Base-by-base conservation (phyloP, 2,888 invertebrate genomes). In the Platycheirus albimanus region DNA sequence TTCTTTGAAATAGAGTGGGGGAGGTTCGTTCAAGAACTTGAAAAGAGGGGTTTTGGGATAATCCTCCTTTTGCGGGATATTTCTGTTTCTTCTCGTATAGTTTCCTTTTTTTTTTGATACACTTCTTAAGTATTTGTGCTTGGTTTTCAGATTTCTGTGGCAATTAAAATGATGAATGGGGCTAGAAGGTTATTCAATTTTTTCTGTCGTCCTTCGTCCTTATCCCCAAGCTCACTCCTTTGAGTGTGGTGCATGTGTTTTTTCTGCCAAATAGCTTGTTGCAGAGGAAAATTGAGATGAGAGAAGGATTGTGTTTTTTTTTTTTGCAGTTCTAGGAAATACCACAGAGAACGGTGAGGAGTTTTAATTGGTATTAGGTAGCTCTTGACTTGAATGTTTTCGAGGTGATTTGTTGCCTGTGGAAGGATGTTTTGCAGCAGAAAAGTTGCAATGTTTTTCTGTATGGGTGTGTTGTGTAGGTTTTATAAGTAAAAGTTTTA, bases 161-260 rank as follows among this genome's bases (percentile, higher is more conserved):
- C 83, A 83, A 83, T 83, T 83, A 83, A 83, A 69, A 78, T 83
- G 83, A 83, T 83, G 78, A 83, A 83, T 83, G 72, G 56, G 41
- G 3, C 28, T 20, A 52, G 13, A 63, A 74, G 69, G 77, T 72
- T 74, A 51, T 78, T 20, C 36, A 36, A 49, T 56, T 28, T 58
- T 51, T 13, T 28, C 15, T 45, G 24, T 8, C 17, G 38, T 45
- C 33, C 19, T 58, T 51, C n/a, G 10, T 11, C 17, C 36, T 36
- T 41, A n/a, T n/a, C n/a, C n/a, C n/a, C n/a, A n/a, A n/a, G n/a
- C n/a, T n/a, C n/a, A n/a, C n/a, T n/a, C n/a, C n/a, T n/a, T n/a
- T n/a, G n/a, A n/a, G n/a, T n/a, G n/a, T n/a, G n/a, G n/a, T n/a
- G n/a, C n/a, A n/a, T n/a, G n/a, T n/a, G n/a, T 19, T 6, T 54